Base-by-base conservation (phyloP, 2,888 invertebrate genomes). In the Scrobipalpa atriplicella region DNA sequence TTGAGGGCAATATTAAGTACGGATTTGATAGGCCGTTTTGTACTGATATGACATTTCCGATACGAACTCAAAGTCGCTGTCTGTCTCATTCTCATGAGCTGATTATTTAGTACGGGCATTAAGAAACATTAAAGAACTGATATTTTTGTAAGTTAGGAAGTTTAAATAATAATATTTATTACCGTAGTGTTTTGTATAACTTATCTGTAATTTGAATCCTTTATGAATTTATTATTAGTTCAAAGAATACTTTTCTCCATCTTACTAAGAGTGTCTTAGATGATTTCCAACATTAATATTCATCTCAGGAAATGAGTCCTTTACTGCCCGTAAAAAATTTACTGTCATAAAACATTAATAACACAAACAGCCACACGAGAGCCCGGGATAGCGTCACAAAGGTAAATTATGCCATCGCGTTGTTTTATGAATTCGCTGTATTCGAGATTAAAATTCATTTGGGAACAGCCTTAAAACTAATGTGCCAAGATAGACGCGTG, bases 371-470 rank as follows among this genome's bases (percentile, higher is more conserved):
- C 74, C 62, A 66, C 18, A 66, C 29, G 70, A 84, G 83, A 85
- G 83, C 75, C 69, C 63, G 72, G 70, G 84, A 85, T 85, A 83
- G 70, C 67, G 67, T 68, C 69, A 52, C 68, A 61, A 68, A 70
- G 71, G 71, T 78, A 75, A 79, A 78, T 78, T 74, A 80, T 77
- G 76, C 72, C 71, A 77, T 80, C 77, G 73, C 67, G 71, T 77
- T 75, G 72, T 70, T 77, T 80, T 80, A 80, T 75, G 78, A 78
- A 79, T 85, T 85, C 78, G 81, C 83, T 72, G 79, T 80, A 70
- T 67, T 71, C 61, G 70, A 75, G 75, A 81, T 83, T 84, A 77
- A 84, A 85, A 85, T 83, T 82, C 76, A 82, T 84, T 85, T 83
- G 74, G 76, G 79, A 76, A 76, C 71, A 71, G 67, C 69, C 73